These are phyloP conservation scores for Diprion similis DNA, from an alignment of 1,140 invertebrate species.

Conservation along the genomic window DNA sequence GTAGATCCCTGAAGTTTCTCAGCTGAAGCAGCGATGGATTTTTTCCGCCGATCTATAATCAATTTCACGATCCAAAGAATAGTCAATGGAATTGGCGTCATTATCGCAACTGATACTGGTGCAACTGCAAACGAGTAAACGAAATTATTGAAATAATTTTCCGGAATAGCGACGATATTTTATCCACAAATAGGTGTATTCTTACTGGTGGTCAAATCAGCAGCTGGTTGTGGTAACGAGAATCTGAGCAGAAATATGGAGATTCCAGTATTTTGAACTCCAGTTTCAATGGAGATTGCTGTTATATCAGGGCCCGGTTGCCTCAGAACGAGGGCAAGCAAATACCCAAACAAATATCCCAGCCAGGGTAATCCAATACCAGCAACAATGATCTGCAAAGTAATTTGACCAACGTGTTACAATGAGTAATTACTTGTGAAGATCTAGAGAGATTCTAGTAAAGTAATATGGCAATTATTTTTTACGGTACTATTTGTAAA, in stretches of 20 bases:
- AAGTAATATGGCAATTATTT: neutral
- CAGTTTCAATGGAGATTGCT: constrained; percentile 92
- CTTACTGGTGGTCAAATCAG: constrained; percentile 82
- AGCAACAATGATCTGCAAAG: constrained; percentile 77
- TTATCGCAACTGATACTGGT: constrained; percentile 88
- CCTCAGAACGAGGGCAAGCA: constrained; percentile 66
- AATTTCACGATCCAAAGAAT: constrained; percentile 62
- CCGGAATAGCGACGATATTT: neutral
- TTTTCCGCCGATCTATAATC: constrained; percentile 38
- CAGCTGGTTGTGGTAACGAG: constrained; percentile 73
- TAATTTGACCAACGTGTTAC: constrained; percentile 10
- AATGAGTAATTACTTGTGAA: neutral
- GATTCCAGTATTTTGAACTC: constrained; percentile 94
- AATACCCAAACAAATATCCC: constrained; percentile 82
- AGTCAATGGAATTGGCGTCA: constrained; percentile 89
- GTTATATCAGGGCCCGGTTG: constrained; percentile 74
- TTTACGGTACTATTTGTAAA: constrained; percentile 8
- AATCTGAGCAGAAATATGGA: constrained; percentile 83
- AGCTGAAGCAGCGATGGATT: neutral
- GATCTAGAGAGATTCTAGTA: too few species aligned
- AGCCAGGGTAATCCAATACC: constrained; percentile 87
- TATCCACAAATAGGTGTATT: constrained; percentile 18
- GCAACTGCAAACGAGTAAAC: constrained; percentile 67
- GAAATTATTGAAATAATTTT: constrained; percentile 11
- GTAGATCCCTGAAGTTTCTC: neutral